phyloP scores from a whole-genome alignment of 2,797 vertebrate genomes.

The Harpagifer antarcticus region DNA sequence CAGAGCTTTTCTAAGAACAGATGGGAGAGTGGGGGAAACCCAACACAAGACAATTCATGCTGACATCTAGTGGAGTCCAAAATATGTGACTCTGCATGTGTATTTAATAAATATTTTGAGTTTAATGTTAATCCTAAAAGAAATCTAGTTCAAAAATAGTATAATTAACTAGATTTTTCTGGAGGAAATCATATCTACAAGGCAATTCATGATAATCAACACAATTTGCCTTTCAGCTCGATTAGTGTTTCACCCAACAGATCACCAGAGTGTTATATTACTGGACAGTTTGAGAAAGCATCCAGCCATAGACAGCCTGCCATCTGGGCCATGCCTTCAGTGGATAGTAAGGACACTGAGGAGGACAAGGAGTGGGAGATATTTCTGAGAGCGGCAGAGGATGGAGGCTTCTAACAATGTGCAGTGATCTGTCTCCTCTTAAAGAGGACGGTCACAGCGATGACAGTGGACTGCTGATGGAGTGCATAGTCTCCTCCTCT shows the following conservation, averaged over 20 bases:
- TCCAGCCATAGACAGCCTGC: slow-evolving; percentile 42
- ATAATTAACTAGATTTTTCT: slow-evolving; percentile 10
- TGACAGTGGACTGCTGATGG: slow-evolving; percentile 53
- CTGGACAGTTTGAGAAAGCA: slow-evolving; percentile 50
- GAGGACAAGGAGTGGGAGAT: slow-evolving; percentile 43
- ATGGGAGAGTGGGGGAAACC: slow-evolving; percentile 67
- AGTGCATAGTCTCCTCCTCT: slow-evolving; percentile 39
- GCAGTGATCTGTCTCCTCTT: slow-evolving; percentile 69
- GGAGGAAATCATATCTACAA: slow-evolving; percentile 3
- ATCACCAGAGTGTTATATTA: slow-evolving; percentile 56
- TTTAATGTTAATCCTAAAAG: not conserved
- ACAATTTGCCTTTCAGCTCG: slow-evolving; percentile 34
- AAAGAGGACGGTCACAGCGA: slow-evolving; percentile 64
- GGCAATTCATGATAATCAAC: slow-evolving; percentile 31
- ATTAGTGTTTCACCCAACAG: slow-evolving; percentile 37
- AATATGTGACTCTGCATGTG: slow-evolving; percentile 50
- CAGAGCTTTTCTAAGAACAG: slow-evolving; percentile 56
- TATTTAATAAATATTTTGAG: slow-evolving; percentile 16
- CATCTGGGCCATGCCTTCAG: slow-evolving; percentile 53
- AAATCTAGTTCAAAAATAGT: not conserved
- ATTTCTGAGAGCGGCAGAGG: slow-evolving; percentile 54
- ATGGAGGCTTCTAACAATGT: slow-evolving; percentile 58
- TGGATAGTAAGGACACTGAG: slow-evolving; percentile 50
- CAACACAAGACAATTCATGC: slow-evolving; percentile 52
- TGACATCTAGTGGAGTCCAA: slow-evolving; percentile 69